phyloP scores from a whole-genome alignment of 2,113 vertebrate genomes.

The Canis aureus region DNA sequence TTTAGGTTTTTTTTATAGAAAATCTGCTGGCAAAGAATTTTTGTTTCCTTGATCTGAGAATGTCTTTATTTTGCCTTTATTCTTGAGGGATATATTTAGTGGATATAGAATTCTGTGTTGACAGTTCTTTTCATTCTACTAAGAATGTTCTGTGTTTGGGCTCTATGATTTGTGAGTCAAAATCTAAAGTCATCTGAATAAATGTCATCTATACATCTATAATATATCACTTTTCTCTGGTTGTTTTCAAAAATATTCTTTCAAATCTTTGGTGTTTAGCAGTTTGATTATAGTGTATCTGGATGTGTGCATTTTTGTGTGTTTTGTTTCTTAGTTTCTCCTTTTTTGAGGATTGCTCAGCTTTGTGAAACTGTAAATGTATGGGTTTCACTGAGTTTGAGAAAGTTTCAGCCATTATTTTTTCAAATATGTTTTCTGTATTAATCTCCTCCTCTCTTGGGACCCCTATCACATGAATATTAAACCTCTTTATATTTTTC shows the following conservation, averaged over 20 bases:
- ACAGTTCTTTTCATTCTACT: background rate
- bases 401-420: background rate
- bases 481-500: background rate
- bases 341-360: background rate
- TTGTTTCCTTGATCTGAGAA: background rate
- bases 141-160: background rate
- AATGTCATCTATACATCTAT: background rate
- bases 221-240: background rate
- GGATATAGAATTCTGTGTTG: background rate
- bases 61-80: background rate
- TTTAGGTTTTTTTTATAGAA: background rate
- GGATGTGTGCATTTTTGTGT: background rate
- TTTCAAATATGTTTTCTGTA: background rate
- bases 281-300: background rate
- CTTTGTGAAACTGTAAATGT: background rate
- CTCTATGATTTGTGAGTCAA: background rate
- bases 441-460: background rate
- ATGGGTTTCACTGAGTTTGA: background rate
- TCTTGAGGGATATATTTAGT: background rate
- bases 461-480: background rate
- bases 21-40: background rate
- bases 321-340: background rate
- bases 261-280: background rate
- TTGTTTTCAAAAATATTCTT: background rate
- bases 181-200: background rate